These are phyloP conservation scores for Fabriciana adippe DNA, from an alignment of 2,888 invertebrate species.

Conservation along the genomic window DNA sequence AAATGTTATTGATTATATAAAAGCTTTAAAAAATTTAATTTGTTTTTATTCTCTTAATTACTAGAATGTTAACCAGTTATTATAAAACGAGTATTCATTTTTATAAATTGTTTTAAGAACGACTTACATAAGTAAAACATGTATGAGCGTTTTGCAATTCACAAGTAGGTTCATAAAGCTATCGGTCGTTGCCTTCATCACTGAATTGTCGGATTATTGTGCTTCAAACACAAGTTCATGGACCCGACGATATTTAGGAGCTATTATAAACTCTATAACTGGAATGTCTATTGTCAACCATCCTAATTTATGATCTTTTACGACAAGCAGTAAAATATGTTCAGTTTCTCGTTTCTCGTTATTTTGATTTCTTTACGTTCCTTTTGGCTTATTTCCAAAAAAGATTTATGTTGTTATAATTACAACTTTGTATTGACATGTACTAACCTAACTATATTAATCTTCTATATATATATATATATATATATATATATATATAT, in stretches of 20 bases:
- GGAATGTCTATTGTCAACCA: constrained; percentile 42
- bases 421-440: too few relatives aligned
- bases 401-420: too few relatives aligned
- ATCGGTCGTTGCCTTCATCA: constrained; percentile 51
- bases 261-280: constrained; percentile 48
- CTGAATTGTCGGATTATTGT: constrained; percentile 58
- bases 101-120: neutral
- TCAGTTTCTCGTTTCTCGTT: neutral
- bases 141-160: constrained; percentile 10
- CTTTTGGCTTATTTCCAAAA: too few relatives aligned
- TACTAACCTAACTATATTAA: too few relatives aligned
- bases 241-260: constrained; percentile 68
- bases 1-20: too few relatives aligned
- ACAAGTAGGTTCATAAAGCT: constrained; percentile 17
- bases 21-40: too few relatives aligned
- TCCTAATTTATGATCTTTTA: constrained; percentile 48
- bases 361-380: neutral
- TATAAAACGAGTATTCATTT: neutral
- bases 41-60: too few relatives aligned
- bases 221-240: constrained; percentile 66
- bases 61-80: too few relatives aligned
- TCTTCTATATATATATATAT: too few relatives aligned
- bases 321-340: constrained; percentile 21
- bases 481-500: too few relatives aligned
- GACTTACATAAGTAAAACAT: neutral